A percentile compares a stretch with the other conserved stretches of the same genome.
phyloP scores from a whole-genome alignment of 2,113 vertebrate genomes.

The Oophaga pumilio region DNA sequence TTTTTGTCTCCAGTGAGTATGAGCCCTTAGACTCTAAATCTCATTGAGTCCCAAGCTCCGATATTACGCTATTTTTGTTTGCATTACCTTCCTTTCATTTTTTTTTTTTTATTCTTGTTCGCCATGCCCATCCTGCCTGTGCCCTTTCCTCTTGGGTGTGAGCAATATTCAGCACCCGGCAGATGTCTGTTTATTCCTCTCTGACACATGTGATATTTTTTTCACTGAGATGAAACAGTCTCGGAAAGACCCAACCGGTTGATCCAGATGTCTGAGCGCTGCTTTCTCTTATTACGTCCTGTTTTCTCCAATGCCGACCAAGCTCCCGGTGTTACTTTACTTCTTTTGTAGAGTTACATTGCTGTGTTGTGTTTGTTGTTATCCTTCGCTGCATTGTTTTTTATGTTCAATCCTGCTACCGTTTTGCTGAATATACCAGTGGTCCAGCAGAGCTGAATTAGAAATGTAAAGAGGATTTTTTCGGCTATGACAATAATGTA shows the following conservation, averaged over 20 bases:
- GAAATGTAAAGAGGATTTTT: too few relatives aligned
- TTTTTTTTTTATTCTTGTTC: neutral
- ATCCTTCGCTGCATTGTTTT: neutral
- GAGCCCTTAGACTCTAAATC: too few relatives aligned
- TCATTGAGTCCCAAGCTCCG: too few relatives aligned
- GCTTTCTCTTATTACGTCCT: conserved; percentile 28
- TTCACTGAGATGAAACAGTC: neutral
- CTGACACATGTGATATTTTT: neutral
- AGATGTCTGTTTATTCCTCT: neutral
- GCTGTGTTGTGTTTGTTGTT: neutral
- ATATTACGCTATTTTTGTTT: neutral
- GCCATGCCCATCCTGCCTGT: neutral
- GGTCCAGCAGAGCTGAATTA: neutral
- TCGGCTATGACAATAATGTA: too few relatives aligned
- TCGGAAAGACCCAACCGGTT: conserved; percentile 30
- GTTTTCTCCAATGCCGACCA: neutral
- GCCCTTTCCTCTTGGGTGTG: neutral
- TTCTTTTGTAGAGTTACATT: neutral
- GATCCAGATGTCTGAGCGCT: conserved; percentile 19
- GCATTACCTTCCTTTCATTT: neutral
- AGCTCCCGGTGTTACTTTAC: neutral
- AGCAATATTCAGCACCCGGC: neutral
- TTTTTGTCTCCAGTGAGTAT: too few relatives aligned
- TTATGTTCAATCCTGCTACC: neutral
- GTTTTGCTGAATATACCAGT: neutral